Evolutionary conservation across 2,797 vertebrate species (phyloP).

Genomic region (Lacerta agilis): DNA sequence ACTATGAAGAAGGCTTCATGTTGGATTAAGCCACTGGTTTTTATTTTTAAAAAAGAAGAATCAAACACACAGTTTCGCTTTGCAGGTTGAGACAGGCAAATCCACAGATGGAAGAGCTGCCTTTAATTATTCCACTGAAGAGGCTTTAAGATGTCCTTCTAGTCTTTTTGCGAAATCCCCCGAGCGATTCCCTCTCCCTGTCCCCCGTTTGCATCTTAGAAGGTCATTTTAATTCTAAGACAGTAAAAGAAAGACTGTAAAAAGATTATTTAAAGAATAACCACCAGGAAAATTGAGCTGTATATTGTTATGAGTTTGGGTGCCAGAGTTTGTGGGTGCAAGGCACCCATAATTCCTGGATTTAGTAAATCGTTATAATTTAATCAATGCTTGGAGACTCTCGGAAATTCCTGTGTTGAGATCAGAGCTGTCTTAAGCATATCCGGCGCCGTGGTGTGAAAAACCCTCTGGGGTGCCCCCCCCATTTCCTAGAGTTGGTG

Average conservation of each 20-base stretch:
- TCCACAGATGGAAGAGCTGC: background rate
- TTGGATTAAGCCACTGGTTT: slow-evolving; percentile 28
- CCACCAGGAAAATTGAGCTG: too few species aligned
- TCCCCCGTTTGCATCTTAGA: slow-evolving; percentile 26
- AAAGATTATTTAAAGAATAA: too few species aligned
- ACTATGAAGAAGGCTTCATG: slow-evolving; percentile 20
- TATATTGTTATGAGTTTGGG: too few species aligned
- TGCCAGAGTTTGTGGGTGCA: too few species aligned
- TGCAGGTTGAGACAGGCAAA: slow-evolving; percentile 15
- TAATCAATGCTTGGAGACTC: too few species aligned
- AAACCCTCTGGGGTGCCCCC: too few species aligned
- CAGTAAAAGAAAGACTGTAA: slow-evolving; percentile 17
- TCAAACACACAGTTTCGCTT: background rate
- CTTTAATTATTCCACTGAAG: slow-evolving; percentile 26
- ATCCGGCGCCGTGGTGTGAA: too few species aligned
- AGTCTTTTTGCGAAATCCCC: slow-evolving; percentile 30
- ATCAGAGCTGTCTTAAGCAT: too few species aligned
- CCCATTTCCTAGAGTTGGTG: too few species aligned
- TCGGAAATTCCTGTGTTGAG: too few species aligned
- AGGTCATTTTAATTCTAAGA: slow-evolving; percentile 41
- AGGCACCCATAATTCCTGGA: too few species aligned
- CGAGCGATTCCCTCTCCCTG: slow-evolving; percentile 39
- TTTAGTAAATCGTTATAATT: too few species aligned
- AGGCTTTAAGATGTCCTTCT: background rate
- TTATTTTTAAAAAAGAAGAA: slow-evolving; percentile 9